Conservation (phyloP, 2,888 invertebrate species). For the Alentia gelatinosa region DNA sequence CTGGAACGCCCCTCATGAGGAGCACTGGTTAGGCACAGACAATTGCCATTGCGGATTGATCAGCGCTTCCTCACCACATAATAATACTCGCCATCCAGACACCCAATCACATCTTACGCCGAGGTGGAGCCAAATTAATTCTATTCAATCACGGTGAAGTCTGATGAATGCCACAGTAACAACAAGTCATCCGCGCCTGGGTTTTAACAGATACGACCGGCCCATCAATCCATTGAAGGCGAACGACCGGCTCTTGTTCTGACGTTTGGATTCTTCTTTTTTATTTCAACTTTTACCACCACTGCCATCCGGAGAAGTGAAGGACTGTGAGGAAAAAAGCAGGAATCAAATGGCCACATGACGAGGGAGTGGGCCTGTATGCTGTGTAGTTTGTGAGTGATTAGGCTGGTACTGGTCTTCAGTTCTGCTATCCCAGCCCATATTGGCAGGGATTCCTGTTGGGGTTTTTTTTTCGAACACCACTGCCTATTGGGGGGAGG, state of each 20-base stretch:
- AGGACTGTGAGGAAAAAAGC: neutral
- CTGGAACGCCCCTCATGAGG: neutral
- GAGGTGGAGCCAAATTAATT: neutral
- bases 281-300: no score
- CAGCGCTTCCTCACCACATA: neutral
- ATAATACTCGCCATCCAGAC: neutral
- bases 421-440: neutral
- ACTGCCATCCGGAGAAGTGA: no score
- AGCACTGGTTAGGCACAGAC: neutral
- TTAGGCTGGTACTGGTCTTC: neutral
- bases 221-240: neutral
- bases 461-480: neutral
- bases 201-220: neutral
- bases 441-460: neutral
- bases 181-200: neutral
- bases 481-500: neutral
- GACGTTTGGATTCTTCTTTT: neutral
- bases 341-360: neutral
- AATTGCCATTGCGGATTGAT: neutral
- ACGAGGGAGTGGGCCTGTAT: neutral
- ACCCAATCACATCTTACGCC: conserved; percentile 4
- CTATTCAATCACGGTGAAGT: neutral
- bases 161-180: neutral
- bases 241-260: neutral
- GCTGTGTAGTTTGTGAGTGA: neutral